Evolutionary conservation across 2,888 invertebrate species (phyloP).

Genomic region (Axea sp.): DNA sequence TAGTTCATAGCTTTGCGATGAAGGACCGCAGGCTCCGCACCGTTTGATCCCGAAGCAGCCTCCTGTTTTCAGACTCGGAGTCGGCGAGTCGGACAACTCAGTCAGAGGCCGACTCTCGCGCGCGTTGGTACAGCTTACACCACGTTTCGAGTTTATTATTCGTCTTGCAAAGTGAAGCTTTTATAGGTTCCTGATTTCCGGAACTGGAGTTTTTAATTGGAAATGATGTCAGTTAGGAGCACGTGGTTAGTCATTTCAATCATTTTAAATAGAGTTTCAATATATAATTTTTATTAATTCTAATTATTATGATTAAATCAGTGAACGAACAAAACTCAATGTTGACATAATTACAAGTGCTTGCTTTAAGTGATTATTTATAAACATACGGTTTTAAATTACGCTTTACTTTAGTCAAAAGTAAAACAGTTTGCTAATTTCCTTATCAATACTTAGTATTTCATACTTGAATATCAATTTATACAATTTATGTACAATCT

Average conservation of each 20-base stretch:
- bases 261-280: too few relatives aligned
- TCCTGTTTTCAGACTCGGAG: slow-evolving; percentile 42
- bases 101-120: slow-evolving; percentile 59
- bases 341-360: too few relatives aligned
- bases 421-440: too few relatives aligned
- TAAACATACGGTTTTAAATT: too few relatives aligned
- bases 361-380: too few relatives aligned
- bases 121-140: slow-evolving; percentile 50
- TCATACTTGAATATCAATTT: too few relatives aligned
- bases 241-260: slow-evolving; percentile 50
- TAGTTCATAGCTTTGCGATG: slow-evolving; percentile 41
- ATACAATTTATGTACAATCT: too few relatives aligned
- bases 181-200: slow-evolving; percentile 41
- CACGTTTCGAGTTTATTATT: slow-evolving; percentile 44
- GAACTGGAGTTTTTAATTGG: slow-evolving; percentile 44
- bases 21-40: slow-evolving; percentile 53
- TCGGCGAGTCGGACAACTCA: slow-evolving; percentile 46
- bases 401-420: too few relatives aligned
- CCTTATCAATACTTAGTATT: too few relatives aligned
- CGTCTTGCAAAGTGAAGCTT: slow-evolving; percentile 37
- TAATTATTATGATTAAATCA: too few relatives aligned
- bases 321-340: too few relatives aligned
- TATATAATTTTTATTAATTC: too few relatives aligned
- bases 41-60: slow-evolving; percentile 56
- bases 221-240: slow-evolving; percentile 50